phyloP scores from a whole-genome alignment of 1,140 invertebrate species.

The Andricus grossulariae region DNA sequence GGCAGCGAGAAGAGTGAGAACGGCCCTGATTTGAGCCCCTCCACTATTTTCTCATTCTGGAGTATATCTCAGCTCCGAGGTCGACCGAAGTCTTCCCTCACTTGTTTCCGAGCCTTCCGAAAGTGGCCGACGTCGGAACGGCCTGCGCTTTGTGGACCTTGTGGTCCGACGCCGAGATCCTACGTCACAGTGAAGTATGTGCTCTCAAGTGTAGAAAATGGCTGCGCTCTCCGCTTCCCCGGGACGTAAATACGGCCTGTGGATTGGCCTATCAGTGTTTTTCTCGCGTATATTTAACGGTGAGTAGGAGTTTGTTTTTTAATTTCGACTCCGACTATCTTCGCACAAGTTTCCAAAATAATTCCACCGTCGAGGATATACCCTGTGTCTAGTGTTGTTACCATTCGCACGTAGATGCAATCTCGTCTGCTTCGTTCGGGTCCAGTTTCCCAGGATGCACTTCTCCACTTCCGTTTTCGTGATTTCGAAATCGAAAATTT shows the following conservation, averaged over 20 bases:
- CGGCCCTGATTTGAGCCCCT: too few species aligned
- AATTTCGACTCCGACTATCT: background rate
- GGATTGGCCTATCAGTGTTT: conserved; percentile 62
- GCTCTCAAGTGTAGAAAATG: conserved; percentile 74
- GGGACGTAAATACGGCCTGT: conserved; percentile 71
- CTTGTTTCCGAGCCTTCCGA: conserved; percentile 40
- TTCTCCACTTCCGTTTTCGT: background rate
- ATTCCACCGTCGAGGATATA: conserved; percentile 16
- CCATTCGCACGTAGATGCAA: background rate
- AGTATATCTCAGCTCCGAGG: background rate
- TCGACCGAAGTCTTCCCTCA: conserved; percentile 14
- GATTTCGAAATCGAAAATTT: background rate
- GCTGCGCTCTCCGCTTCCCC: conserved; percentile 65
- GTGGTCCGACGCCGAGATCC: conserved; percentile 51
- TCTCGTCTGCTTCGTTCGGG: conserved; percentile 1
- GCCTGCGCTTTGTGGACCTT: conserved; percentile 54
- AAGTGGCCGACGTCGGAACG: conserved; percentile 42
- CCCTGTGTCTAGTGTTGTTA: background rate
- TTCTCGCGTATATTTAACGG: conserved; percentile 59
- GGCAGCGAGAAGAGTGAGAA: too few species aligned
- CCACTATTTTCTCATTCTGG: too few species aligned
- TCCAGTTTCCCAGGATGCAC: conserved; percentile 5
- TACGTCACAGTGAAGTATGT: conserved; percentile 75
- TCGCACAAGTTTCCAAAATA: conserved; percentile 7
- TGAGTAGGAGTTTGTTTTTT: conserved; percentile 60